phyloP scores from a whole-genome alignment of 1,140 invertebrate species.

The Stenopsyche tienmushanensis region DNA sequence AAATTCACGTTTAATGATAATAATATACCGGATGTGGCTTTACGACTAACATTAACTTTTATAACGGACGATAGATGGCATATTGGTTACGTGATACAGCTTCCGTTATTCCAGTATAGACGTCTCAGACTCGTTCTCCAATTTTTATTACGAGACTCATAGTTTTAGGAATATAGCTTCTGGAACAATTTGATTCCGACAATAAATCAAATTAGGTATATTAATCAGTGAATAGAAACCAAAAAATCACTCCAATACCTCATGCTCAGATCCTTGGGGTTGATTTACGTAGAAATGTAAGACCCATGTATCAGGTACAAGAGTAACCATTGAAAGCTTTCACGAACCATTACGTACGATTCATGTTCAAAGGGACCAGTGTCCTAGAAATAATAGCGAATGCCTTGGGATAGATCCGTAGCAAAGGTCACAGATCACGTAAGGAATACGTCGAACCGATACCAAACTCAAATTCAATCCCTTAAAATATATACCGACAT shows the following conservation, averaged over 20 bases:
- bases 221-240: background rate
- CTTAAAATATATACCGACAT: no score
- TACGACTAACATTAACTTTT: constrained; percentile 17
- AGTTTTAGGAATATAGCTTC: no score
- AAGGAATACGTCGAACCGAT: background rate
- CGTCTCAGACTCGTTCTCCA: no score
- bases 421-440: background rate
- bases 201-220: background rate
- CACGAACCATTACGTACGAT: constrained; percentile 29
- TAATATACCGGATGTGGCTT: constrained; percentile 6
- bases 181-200: no score
- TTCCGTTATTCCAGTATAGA: background rate
- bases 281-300: constrained; percentile 12
- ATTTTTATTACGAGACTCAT: no score
- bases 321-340: constrained; percentile 24
- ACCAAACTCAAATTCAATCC: no score
- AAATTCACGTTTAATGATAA: constrained; percentile 1
- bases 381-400: constrained; percentile 6
- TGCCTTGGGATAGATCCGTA: background rate
- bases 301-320: constrained; percentile 15
- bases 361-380: constrained; percentile 17
- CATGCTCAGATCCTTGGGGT: constrained; percentile 16
- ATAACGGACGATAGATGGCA: constrained; percentile 12
- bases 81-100: constrained; percentile 11
- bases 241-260: constrained; percentile 9